Evolutionary conservation across 2,797 vertebrate species (phyloP).

Genomic region (Cossypha caffra): DNA sequence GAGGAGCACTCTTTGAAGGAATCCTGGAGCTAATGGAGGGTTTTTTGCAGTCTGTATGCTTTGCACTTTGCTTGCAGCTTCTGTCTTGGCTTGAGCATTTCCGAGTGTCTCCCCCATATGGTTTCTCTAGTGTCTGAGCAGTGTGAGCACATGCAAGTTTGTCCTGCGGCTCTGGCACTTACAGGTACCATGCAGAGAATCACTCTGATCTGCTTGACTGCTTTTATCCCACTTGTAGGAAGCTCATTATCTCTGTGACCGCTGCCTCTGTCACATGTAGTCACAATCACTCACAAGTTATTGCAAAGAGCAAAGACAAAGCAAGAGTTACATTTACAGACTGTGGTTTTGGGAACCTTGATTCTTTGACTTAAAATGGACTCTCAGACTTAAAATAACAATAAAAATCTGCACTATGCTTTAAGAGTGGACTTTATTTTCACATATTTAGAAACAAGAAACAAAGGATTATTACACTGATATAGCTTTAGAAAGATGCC

Average conservation of each 20-base stretch:
- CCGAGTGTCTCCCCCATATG: background rate
- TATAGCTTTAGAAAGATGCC: background rate
- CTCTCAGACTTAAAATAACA: background rate
- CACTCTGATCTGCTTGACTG: background rate
- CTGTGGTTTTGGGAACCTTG: background rate
- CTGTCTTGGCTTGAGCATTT: background rate
- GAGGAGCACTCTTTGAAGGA: background rate
- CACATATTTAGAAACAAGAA: background rate
- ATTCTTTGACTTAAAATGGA: background rate
- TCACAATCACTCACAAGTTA: background rate
- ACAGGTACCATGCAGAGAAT: background rate
- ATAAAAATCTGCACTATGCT: background rate
- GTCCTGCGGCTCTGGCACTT: background rate
- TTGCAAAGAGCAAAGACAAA: background rate
- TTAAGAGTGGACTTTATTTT: background rate
- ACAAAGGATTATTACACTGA: background rate
- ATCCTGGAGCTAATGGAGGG: background rate
- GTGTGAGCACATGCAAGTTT: background rate
- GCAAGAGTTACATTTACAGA: background rate
- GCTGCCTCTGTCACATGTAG: background rate
- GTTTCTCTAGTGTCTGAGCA: background rate
- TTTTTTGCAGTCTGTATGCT: background rate
- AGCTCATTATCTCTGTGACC: background rate
- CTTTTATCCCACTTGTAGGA: background rate
- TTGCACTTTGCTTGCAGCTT: background rate